Evolutionary conservation across 2,113 vertebrate genomes (phyloP).

Genomic region (Bubo bubo): DNA sequence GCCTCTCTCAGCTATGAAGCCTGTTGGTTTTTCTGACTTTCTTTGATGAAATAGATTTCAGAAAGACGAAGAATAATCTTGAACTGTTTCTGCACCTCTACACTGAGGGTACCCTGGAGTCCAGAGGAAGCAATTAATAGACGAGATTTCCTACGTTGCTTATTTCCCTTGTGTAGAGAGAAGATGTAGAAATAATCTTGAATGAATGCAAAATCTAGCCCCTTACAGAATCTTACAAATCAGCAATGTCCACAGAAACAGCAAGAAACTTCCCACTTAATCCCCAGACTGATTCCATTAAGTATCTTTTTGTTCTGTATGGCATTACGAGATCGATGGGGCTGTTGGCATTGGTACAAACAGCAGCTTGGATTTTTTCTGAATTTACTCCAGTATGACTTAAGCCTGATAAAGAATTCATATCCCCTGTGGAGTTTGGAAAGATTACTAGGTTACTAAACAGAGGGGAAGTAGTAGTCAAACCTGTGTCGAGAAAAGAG

Average conservation of each 20-base stretch:
- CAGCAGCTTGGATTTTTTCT: neutral
- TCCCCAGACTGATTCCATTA: neutral
- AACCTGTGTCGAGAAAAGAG: neutral
- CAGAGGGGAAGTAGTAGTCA: neutral
- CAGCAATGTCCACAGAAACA: neutral
- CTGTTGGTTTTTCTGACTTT: neutral
- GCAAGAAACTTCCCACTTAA: neutral
- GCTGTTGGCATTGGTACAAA: neutral
- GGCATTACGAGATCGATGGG: neutral
- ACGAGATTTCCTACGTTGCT: neutral
- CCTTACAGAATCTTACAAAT: neutral
- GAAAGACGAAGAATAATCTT: neutral
- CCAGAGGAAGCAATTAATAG: neutral
- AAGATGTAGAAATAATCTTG: neutral
- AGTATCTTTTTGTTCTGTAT: neutral
- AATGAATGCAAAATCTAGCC: neutral
- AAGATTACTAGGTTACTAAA: neutral
- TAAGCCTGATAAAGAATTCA: neutral
- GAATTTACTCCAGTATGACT: neutral
- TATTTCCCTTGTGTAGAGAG: neutral
- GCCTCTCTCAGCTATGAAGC: neutral
- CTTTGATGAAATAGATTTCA: neutral
- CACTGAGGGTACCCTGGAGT: neutral
- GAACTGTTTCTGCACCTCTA: neutral
- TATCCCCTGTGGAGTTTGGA: neutral